These are phyloP conservation scores for Ammospiza caudacuta DNA, from an alignment of 2,113 vertebrate genomes.

Conservation along the genomic window DNA sequence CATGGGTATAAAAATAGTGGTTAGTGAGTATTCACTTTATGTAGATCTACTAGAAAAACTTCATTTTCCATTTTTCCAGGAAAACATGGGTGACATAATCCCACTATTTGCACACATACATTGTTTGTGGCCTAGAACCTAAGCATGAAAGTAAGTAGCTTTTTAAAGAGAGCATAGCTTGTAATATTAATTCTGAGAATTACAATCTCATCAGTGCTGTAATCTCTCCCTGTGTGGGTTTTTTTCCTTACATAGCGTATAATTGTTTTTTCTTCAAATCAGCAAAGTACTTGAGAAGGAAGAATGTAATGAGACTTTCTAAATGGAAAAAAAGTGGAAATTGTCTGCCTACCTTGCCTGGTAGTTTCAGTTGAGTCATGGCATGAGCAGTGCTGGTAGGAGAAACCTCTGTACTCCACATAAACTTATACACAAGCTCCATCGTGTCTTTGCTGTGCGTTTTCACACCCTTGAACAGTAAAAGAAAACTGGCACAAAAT, in stretches of 20 bases:
- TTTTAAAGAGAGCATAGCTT: not conserved
- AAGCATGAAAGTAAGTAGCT: not conserved
- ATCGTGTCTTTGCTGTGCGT: accelerated
- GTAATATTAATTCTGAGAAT: not conserved
- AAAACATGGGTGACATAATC: not conserved
- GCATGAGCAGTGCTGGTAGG: not conserved
- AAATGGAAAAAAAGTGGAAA: not conserved
- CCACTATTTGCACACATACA: not conserved
- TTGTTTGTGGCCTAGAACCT: not conserved
- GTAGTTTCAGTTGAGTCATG: not conserved
- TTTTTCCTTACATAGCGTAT: accelerated
- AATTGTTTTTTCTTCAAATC: not conserved
- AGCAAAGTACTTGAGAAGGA: not conserved
- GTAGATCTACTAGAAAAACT: not conserved
- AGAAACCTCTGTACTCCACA: not conserved
- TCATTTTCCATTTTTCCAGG: not conserved
- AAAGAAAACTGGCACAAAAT: not conserved
- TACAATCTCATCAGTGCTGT: not conserved
- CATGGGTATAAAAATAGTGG: not conserved
- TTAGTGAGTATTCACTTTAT: not conserved
- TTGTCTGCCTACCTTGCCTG: not conserved
- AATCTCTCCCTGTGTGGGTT: not conserved
- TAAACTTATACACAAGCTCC: not conserved
- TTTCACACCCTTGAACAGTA: not conserved
- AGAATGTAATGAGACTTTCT: not conserved